Base-by-base conservation (phyloP, 1,140 invertebrate species). In the Hirudo medicinalis region DNA sequence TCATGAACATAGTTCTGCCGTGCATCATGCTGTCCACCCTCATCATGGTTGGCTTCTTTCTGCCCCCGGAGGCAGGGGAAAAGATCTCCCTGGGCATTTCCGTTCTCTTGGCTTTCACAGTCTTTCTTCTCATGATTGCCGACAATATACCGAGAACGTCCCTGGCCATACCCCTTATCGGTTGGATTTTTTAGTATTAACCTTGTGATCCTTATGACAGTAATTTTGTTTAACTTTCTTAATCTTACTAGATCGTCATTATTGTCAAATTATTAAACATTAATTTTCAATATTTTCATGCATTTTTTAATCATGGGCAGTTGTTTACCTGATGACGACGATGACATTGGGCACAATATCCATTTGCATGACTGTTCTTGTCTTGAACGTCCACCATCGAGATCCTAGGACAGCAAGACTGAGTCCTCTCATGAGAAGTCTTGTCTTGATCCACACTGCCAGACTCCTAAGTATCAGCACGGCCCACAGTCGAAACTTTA, bases 1-100 rank as follows among this genome's bases (percentile, higher is more conserved):
- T 71, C 54, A 60, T 71, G 54, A 71, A 99, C 87, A 88, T 99
- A 78, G 97, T 99, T 82, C 93, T 99, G 80, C 96, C 96, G 73
- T 99, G 95, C 84, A 92, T 99, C 77, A 88, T 99, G 78, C 97
- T 99, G 79, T 94, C 95, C 76, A 96, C 93, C 75, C 96, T 99
- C 93, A 94, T 95, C 75, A 87, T 98, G 77, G 87, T 99, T 74
- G 92, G 94, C 74, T 99, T 99, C 85, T 94, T 94, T 72, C 86
- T 99, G 79, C 96, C 96, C 77, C 94, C 95, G 72, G 96, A 99
- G 83, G 97, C 95, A 71, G 96, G 96, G 80, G 96, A 99, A 86
- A 99, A 99, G 84, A 88, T 99, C 76, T 97, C 95, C 77, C 86
- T 99, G 84, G 95, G 94, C 84, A 76, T 72, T 82, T 96, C 83